These are phyloP conservation scores for Noturus placidus DNA, from an alignment of 2,113 vertebrate species.

Conservation along the genomic window DNA sequence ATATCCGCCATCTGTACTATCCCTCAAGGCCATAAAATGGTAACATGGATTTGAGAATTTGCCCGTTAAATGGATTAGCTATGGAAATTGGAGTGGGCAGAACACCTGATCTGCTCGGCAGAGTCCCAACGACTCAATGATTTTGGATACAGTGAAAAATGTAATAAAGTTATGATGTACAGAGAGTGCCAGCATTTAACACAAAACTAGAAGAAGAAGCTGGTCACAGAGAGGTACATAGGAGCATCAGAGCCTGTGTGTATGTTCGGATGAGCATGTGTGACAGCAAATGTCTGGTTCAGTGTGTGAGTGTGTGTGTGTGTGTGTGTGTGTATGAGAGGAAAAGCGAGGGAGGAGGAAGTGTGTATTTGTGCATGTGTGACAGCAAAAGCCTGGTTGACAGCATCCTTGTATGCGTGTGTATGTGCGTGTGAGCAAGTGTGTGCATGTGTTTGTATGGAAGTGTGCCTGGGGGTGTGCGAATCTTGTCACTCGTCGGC, in stretches of 20 bases:
- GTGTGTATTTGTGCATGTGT: conserved; percentile 37
- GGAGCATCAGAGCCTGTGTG: conserved; percentile 5
- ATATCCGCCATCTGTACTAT: background rate
- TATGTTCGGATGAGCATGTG: conserved; percentile 10
- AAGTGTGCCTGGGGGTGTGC: conserved; percentile 52
- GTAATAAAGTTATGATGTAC: background rate
- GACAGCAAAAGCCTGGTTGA: conserved; percentile 45
- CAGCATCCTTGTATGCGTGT: conserved; percentile 41
- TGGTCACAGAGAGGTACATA: background rate
- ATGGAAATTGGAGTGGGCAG: background rate
- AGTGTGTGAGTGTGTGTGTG: conserved; percentile 13
- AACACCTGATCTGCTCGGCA: conserved; percentile 42
- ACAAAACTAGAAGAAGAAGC: background rate
- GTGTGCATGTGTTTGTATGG: conserved; percentile 32
- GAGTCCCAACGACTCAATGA: conserved; percentile 16
- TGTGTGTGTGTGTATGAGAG: background rate
- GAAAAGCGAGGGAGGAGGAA: background rate
- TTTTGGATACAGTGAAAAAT: background rate
- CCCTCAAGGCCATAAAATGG: background rate
- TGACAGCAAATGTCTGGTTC: background rate
- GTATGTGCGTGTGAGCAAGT: conserved; percentile 23
- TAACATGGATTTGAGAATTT: conserved; percentile 31
- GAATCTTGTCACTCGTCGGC: conserved; percentile 48
- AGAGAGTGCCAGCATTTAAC: conserved; percentile 1
- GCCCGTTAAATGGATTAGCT: conserved; percentile 31